These are phyloP conservation scores for Monochamus alternatus DNA, from an alignment of 2,888 invertebrate genomes.

Conservation along the genomic window DNA sequence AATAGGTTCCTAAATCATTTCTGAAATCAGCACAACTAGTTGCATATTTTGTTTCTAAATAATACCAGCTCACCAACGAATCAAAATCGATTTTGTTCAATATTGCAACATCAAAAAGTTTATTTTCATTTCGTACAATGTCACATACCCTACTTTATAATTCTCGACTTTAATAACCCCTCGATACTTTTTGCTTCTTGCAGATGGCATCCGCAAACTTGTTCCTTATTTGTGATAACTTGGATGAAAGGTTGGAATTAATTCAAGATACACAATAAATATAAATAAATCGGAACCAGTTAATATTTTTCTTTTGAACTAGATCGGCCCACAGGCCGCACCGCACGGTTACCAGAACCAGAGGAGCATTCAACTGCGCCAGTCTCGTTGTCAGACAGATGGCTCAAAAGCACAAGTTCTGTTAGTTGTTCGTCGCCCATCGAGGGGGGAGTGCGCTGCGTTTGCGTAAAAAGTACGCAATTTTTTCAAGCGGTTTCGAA, in stretches of 20 bases:
- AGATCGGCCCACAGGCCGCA: conserved; percentile 59
- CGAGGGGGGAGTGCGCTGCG: conserved; percentile 39
- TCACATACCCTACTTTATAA: too few species aligned
- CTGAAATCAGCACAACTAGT: too few species aligned
- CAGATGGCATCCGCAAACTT: conserved; percentile 1
- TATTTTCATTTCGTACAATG: too few species aligned
- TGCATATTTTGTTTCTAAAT: too few species aligned
- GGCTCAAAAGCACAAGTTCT: conserved; percentile 47
- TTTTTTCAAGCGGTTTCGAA: conserved; percentile 20
- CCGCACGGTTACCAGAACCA: conserved; percentile 34
- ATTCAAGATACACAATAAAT: conserved; percentile 57
- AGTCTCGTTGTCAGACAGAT: conserved; percentile 47
- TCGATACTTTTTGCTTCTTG: neutral
- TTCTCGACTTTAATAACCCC: neutral
- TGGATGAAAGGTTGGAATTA: conserved; percentile 40
- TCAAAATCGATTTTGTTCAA: too few species aligned
- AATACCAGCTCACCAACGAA: too few species aligned
- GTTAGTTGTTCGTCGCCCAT: conserved; percentile 47
- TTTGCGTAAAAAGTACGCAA: conserved; percentile 39
- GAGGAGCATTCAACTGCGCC: conserved; percentile 46
- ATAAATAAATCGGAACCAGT: conserved; percentile 66
- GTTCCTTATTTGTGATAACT: conserved; percentile 22
- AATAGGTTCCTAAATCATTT: too few species aligned
- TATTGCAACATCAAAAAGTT: too few species aligned
- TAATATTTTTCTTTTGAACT: conserved; percentile 62